These are phyloP conservation scores for Brachionichthys hirsutus DNA, from an alignment of 2,113 vertebrate genomes.

Conservation along the genomic window DNA sequence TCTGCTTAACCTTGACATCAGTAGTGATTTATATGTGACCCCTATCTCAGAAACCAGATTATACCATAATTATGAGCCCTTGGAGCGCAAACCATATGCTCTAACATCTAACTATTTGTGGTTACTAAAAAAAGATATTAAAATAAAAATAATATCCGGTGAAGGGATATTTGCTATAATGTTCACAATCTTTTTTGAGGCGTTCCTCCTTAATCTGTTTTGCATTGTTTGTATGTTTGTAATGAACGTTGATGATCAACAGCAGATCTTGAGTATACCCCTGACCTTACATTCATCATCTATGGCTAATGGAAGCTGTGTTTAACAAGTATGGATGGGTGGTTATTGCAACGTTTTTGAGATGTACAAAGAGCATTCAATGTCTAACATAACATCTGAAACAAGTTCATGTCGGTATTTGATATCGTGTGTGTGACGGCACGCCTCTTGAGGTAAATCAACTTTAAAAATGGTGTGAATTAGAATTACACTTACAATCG, in stretches of 20 bases:
- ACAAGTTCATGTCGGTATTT: slow-evolving; percentile 26
- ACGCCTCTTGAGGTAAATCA: slow-evolving; percentile 64
- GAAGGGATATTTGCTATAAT: slow-evolving; percentile 37
- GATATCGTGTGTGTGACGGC: slow-evolving; percentile 48
- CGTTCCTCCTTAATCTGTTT: slow-evolving; percentile 25
- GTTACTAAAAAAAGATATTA: slow-evolving; percentile 46
- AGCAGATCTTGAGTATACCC: slow-evolving; percentile 55
- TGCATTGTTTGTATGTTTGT: slow-evolving; percentile 27
- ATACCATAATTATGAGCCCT: slow-evolving; percentile 47
- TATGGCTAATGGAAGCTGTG: slow-evolving; percentile 54
- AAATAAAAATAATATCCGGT: slow-evolving; percentile 49
- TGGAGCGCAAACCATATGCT: slow-evolving; percentile 42
- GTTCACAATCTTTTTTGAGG: slow-evolving; percentile 23
- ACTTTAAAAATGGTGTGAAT: slow-evolving; percentile 48
- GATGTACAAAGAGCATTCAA: slow-evolving; percentile 47
- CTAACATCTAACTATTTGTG: slow-evolving; percentile 32
- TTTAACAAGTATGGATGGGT: slow-evolving; percentile 51
- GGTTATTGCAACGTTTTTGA: slow-evolving; percentile 65
- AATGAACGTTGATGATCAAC: slow-evolving; percentile 45
- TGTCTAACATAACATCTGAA: slow-evolving; percentile 30
- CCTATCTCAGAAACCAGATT: slow-evolving; percentile 45
- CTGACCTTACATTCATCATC: slow-evolving; percentile 69
- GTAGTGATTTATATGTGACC: slow-evolving; percentile 32
- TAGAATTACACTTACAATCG: slow-evolving; percentile 27
- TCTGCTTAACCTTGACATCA: slow-evolving; percentile 50